Base-by-base conservation (phyloP, 2,888 invertebrate genomes). In the Eledone cirrhosa region DNA sequence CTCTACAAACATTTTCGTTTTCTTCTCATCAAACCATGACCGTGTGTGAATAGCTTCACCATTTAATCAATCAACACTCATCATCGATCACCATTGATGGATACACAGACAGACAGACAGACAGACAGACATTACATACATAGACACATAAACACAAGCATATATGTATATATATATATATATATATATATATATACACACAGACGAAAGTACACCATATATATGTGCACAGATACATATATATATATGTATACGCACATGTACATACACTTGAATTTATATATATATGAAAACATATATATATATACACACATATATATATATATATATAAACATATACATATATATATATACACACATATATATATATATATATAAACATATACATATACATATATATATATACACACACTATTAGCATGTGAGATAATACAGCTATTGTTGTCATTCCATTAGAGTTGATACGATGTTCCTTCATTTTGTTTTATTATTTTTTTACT, bases 371-470 rank as follows among this genome's bases (percentile, higher is more conserved):
- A 29, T 67, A 29, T 29, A 67, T 29, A 29, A 31, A 67, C 14
- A 29, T 67, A 29, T n/a, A 63, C 22, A 67, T 29, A 67, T 16
- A 69, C 33, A 69, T 19, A 69, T 19, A 69, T 19, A 69, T 19
- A 72, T 31, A 63, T 22, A 63, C 63, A 72, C 72, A 72, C 41
- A 41, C 41, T 31, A 33, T 41, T 41, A 67, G 72, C 41, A 72
- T 72, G 31, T 33, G 72, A 72, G 41, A n/a, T n/a, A 41, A 41
- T 41, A 5, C 41, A 41, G 41, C 11, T 41, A 41, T 41, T 41
- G 41, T 41, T 41, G 41, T 41, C 41, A 41, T 41, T 41, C 41
- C 41, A 41, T 41, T n/a, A 41, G 41, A 41, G 5, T 41, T 41
- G 41, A 5, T 41, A 41, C 41, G 8, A 41, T 41, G 11, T 41